Percentiles rank a stretch among this genome's conserved stretches.
Conservation (phyloP, 1,140 invertebrate genomes). For the Drosophila mauritiana region DNA sequence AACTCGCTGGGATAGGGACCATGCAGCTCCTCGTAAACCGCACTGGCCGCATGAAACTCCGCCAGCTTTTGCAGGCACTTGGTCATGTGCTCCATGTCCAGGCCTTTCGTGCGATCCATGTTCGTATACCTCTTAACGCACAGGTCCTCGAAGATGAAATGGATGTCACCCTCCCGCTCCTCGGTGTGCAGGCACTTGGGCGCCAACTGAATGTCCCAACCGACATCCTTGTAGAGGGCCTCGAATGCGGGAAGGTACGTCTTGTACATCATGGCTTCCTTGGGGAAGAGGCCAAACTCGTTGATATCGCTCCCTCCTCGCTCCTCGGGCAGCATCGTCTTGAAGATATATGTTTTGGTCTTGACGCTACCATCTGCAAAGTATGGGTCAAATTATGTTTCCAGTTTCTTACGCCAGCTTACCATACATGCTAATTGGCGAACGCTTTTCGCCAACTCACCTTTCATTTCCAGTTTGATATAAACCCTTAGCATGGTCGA, state of each 20-base stretch:
- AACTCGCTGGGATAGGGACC: conserved; percentile 64
- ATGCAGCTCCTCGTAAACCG: conserved; percentile 58
- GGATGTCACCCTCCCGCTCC: conserved; percentile 39
- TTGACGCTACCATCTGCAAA: conserved; percentile 45
- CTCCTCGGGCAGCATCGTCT: conserved; percentile 59
- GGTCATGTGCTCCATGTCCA: conserved; percentile 86
- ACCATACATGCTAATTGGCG: not conserved
- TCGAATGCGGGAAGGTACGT: conserved; percentile 57
- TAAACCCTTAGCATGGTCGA: conserved; percentile 69
- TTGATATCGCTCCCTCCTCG: conserved; percentile 40
- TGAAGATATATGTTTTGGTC: conserved; percentile 54
- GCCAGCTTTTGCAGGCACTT: conserved; percentile 86
- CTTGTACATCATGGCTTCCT: conserved; percentile 50
- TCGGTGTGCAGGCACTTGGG: conserved; percentile 65
- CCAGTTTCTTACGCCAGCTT: no score
- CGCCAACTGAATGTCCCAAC: conserved; percentile 50
- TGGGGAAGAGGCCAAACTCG: conserved; percentile 49
- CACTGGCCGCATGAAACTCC: conserved; percentile 86
- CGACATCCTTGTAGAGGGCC: conserved; percentile 51
- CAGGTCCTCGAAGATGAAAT: conserved; percentile 73
- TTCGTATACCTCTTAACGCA: conserved; percentile 40
- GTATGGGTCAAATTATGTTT: no score
- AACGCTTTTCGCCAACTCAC: conserved; percentile 6
- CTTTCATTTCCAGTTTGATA: conserved; percentile 71
- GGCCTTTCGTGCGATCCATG: conserved; percentile 85